These are phyloP conservation scores for Clarias pachynema DNA, from an alignment of 2,797 vertebrate species.

Conservation along the genomic window DNA sequence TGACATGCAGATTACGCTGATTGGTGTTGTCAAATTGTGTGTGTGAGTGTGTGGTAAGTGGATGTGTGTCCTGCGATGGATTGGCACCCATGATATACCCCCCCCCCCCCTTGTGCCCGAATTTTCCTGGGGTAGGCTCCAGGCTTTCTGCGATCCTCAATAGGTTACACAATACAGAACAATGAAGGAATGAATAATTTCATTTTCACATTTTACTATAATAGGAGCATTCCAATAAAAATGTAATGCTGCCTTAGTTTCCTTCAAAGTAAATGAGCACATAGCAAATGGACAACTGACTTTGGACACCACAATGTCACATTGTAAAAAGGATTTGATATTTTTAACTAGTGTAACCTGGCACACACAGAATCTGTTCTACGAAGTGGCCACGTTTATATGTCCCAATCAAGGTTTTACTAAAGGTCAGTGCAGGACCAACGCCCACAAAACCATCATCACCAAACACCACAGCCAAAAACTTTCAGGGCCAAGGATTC, in stretches of 20 bases:
- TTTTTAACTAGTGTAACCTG: conserved; percentile 24
- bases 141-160: too few relatives aligned
- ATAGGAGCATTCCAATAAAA: background rate
- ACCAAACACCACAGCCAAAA: background rate
- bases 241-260: background rate
- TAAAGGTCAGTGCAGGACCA: conserved; percentile 14
- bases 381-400: background rate
- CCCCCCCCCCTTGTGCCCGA: too few relatives aligned
- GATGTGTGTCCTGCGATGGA: too few relatives aligned
- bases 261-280: background rate
- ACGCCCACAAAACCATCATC: conserved; percentile 13
- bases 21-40: too few relatives aligned
- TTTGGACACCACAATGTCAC: conserved; percentile 3
- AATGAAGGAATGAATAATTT: too few relatives aligned
- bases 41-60: too few relatives aligned
- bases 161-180: too few relatives aligned
- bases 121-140: too few relatives aligned
- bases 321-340: conserved; percentile 22
- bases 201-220: background rate
- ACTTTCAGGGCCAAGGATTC: conserved; percentile 26
- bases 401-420: conserved; percentile 13
- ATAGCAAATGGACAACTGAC: background rate
- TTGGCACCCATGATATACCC: too few relatives aligned
- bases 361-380: background rate
- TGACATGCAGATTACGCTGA: too few relatives aligned